Conservation (phyloP, 2,113 vertebrate species). For the Cisticola juncidis region DNA sequence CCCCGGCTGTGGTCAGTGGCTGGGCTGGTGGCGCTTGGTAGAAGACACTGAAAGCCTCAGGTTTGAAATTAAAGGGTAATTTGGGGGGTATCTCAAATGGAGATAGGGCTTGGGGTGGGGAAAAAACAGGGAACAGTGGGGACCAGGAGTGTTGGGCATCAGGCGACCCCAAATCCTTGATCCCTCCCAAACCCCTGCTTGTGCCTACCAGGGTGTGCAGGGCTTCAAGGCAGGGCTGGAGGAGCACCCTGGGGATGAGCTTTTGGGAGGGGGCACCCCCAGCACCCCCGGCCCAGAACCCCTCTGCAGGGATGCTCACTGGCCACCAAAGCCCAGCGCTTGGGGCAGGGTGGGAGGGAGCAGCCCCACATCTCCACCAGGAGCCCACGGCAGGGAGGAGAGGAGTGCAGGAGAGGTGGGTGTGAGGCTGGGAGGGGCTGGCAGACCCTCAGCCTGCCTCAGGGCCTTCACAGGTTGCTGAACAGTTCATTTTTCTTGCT, state of each 20-base stretch:
- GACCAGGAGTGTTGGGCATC: neutral
- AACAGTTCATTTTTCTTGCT: slow-evolving; percentile 99
- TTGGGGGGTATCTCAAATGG: neutral
- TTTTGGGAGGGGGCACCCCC: neutral
- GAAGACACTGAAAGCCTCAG: slow-evolving; percentile 7
- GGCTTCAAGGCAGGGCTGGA: neutral
- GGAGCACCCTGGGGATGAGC: neutral
- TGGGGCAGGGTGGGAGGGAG: neutral
- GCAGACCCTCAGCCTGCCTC: neutral
- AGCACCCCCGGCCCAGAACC: neutral
- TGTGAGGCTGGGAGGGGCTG: accelerated
- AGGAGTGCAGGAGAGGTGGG: neutral
- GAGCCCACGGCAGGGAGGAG: neutral
- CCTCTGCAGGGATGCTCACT: neutral
- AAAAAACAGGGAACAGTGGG: neutral
- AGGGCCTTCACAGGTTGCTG: slow-evolving; percentile 86
- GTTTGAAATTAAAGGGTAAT: neutral
- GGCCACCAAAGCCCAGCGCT: neutral
- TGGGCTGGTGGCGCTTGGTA: neutral
- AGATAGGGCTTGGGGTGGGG: neutral
- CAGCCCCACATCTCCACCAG: neutral
- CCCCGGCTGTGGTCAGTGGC: neutral
- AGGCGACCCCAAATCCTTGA: neutral
- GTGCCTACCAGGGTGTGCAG: neutral
- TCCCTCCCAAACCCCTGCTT: neutral